Conservation (phyloP, 2,797 vertebrate species). For the Amblyopsis hoosieri region DNA sequence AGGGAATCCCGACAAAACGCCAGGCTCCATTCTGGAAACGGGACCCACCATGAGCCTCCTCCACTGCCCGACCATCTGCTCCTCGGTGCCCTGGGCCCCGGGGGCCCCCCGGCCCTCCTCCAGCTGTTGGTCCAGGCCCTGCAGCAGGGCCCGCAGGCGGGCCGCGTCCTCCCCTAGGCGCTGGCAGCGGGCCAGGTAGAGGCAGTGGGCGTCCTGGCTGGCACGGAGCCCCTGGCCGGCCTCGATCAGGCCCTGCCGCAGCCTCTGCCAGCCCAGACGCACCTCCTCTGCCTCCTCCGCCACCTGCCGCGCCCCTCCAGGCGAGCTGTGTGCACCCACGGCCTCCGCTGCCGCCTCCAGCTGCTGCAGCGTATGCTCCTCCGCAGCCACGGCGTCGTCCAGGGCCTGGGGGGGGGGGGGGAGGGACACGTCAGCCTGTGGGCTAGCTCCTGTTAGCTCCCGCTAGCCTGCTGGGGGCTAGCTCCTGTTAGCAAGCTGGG, state of each 20-base stretch:
- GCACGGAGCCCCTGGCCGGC: conserved; percentile 73
- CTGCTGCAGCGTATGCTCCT: conserved; percentile 78
- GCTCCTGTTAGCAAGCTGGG: too few relatives aligned
- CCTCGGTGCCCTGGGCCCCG: conserved; percentile 65
- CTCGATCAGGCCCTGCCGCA: conserved; percentile 73
- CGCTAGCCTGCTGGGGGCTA: too few relatives aligned
- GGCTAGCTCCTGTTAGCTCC: too few relatives aligned
- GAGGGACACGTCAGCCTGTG: too few relatives aligned
- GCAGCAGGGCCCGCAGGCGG: conserved; percentile 73
- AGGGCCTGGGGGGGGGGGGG: conserved; percentile 60
- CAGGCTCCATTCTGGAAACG: background rate
- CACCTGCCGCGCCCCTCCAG: conserved; percentile 82
- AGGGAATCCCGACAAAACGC: too few relatives aligned
- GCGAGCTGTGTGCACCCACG: conserved; percentile 85
- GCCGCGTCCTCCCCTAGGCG: conserved; percentile 78
- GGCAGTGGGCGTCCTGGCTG: conserved; percentile 74
- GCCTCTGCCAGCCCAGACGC: conserved; percentile 79
- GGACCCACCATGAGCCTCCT: conserved; percentile 82
- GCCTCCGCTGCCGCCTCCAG: conserved; percentile 77
- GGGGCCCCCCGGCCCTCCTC: conserved; percentile 44
- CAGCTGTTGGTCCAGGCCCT: conserved; percentile 74
- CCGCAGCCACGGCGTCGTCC: conserved; percentile 71
- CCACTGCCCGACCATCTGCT: conserved; percentile 84
- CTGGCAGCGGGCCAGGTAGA: conserved; percentile 71
- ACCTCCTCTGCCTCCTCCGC: conserved; percentile 83